Evolutionary conservation across 1,140 invertebrate species (phyloP).

Genomic region (Drosophila ogumai): DNA sequence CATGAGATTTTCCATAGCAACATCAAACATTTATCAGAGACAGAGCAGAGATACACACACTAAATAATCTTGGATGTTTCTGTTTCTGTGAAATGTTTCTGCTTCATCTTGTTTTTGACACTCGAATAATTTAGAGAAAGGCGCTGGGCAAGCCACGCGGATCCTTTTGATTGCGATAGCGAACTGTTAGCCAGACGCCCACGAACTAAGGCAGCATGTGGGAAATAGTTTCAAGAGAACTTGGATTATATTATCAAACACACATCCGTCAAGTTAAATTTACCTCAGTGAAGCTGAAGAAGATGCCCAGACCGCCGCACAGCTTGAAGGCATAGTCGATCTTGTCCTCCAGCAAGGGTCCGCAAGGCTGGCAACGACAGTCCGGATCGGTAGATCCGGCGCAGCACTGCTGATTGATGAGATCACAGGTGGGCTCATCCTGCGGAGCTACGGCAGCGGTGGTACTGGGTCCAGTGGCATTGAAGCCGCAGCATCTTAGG

Average conservation of each 20-base stretch:
- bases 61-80: constrained; percentile 40
- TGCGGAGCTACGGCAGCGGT: constrained; percentile 60
- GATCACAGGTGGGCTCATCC: constrained; percentile 88
- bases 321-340: constrained; percentile 95
- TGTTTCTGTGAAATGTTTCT: constrained; percentile 39
- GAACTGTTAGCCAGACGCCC: constrained; percentile 98
- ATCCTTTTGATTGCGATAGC: constrained; percentile 99
- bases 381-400: constrained; percentile 48
- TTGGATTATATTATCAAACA: not conserved
- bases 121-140: constrained; percentile 91
- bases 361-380: constrained; percentile 91
- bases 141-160: constrained; percentile 97
- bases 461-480: constrained; percentile 67
- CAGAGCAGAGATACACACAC: constrained; percentile 37
- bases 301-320: constrained; percentile 96
- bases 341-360: constrained; percentile 90
- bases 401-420: constrained; percentile 83
- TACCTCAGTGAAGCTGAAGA: constrained; percentile 99
- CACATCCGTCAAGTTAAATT: constrained; percentile 30
- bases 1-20: constrained; percentile 66
- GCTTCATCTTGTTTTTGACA: constrained; percentile 27
- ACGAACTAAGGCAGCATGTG: constrained; percentile 91
- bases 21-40: constrained; percentile 55
- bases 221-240: constrained; percentile 20
- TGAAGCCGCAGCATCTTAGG: constrained; percentile 95